These are phyloP conservation scores for Trochalopteron elliotii DNA, from an alignment of 2,113 vertebrate genomes.

Conservation along the genomic window DNA sequence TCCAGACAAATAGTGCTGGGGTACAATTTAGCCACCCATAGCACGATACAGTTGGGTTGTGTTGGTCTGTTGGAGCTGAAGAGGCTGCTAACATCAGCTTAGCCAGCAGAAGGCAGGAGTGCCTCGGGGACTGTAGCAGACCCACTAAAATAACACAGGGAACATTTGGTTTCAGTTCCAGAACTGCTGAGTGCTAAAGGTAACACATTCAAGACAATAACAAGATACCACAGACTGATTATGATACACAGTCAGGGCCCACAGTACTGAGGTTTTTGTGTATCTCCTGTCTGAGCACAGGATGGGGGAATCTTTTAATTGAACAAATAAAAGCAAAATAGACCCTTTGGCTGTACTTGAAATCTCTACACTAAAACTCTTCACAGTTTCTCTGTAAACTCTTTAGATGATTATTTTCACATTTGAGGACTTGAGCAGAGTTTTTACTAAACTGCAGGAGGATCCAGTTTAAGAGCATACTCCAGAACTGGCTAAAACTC, in stretches of 20 bases:
- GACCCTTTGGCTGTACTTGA: neutral
- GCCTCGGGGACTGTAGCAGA: conserved; percentile 9
- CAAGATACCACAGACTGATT: neutral
- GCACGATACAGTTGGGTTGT: neutral
- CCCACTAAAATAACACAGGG: neutral
- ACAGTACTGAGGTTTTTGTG: neutral
- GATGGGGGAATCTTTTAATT: neutral
- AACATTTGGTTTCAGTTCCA: neutral
- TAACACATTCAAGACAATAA: neutral
- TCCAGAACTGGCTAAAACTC: neutral
- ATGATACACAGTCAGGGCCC: neutral
- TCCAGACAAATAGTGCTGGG: neutral
- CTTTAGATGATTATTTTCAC: neutral
- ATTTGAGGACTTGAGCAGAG: neutral
- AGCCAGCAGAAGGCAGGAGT: conserved; percentile 65
- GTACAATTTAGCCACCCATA: neutral
- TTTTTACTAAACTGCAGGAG: neutral
- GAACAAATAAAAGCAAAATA: neutral
- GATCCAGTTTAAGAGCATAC: neutral
- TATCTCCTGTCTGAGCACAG: neutral
- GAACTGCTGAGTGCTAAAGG: neutral
- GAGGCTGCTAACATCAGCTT: conserved; percentile 18
- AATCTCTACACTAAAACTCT: neutral
- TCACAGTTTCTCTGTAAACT: neutral
- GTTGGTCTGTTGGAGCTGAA: neutral